Evolutionary conservation across 2,888 invertebrate genomes (phyloP), one percentile per base, ranked within the genome.

Genomic region (Acrocera orbiculus): DNA sequence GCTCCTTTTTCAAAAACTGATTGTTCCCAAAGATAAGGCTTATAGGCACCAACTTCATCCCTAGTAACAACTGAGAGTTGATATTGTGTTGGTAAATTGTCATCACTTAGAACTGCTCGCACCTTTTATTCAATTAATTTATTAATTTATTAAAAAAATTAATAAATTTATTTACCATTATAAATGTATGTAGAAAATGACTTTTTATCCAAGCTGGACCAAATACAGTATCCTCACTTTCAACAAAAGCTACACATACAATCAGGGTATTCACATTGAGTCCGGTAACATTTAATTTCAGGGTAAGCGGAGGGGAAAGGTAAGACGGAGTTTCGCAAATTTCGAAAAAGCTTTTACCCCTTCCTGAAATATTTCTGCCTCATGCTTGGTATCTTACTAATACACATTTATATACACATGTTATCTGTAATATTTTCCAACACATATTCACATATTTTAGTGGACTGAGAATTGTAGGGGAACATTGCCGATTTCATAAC

Each of bases 21-120:
- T 62, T 90, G 87, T 58, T 90, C 89, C 89, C 89, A 89, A 32
- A 90, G 69, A 63, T 90, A 90, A 23, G 90, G 90, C 58, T 90
- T 90, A 65, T 89, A 90, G 44, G 90, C 90, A 26, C 89, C 87
- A 25, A 90, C 90, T 66, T 90, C 90, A 57, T 90, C 90, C 41
- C 90, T 67, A 14, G 89, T 89, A 34, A 90, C 90, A 25, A 90
- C 89, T 1, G 86, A 85, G 32, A 89, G 83, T 63, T 89, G 86
- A 58, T 89, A 89, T 48, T 82, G 68, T 11, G 86, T 85, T 16
- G 86, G 80, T 50, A 83, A 77, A 42, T 83, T 67, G 55, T 86
- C 83, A 49, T 82, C 82, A 47, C 80, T 70, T 1, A 89, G 85
- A 46, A 83, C 85, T 38, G 86, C 85, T 49, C 86, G 73, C 24